phyloP scores from a whole-genome alignment of 2,888 invertebrate genomes.

The Eudemis profundana region DNA sequence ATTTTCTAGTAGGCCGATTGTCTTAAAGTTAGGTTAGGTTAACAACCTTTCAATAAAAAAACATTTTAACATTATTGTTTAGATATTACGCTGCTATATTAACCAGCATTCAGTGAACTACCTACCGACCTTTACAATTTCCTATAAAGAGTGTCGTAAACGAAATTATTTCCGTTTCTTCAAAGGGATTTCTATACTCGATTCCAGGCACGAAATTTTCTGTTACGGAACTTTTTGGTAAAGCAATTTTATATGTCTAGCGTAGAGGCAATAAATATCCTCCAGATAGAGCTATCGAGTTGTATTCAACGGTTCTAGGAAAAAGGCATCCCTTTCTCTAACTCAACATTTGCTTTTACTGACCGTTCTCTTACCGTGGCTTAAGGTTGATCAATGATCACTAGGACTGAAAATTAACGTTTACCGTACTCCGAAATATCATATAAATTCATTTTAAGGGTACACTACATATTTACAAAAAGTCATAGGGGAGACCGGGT shows the following conservation, averaged over 20 bases:
- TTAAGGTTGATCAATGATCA: too few species aligned
- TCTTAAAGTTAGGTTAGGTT: too few species aligned
- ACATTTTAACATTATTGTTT: too few species aligned
- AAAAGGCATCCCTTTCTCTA: slow-evolving; percentile 18
- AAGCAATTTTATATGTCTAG: slow-evolving; percentile 32
- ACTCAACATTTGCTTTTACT: slow-evolving; percentile 17
- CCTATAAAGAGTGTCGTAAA: slow-evolving; percentile 17
- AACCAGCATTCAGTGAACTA: background rate
- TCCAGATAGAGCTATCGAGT: slow-evolving; percentile 5
- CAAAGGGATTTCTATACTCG: slow-evolving; percentile 24
- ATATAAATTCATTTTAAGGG: too few species aligned
- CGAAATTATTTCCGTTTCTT: slow-evolving; percentile 29
- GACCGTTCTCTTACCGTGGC: background rate
- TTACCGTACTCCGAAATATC: background rate
- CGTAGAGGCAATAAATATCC: slow-evolving; percentile 26
- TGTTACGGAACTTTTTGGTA: slow-evolving; percentile 18
- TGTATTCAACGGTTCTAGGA: slow-evolving; percentile 12
- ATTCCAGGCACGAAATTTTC: slow-evolving; percentile 34
- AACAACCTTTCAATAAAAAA: too few species aligned
- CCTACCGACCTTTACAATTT: background rate
- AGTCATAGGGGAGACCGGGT: too few species aligned
- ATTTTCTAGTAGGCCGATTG: too few species aligned
- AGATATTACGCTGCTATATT: too few species aligned
- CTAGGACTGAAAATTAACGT: background rate
- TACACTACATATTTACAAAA: too few species aligned